Evolutionary conservation across 2,888 invertebrate species (phyloP).

Genomic region (Ennomos quercinarius): DNA sequence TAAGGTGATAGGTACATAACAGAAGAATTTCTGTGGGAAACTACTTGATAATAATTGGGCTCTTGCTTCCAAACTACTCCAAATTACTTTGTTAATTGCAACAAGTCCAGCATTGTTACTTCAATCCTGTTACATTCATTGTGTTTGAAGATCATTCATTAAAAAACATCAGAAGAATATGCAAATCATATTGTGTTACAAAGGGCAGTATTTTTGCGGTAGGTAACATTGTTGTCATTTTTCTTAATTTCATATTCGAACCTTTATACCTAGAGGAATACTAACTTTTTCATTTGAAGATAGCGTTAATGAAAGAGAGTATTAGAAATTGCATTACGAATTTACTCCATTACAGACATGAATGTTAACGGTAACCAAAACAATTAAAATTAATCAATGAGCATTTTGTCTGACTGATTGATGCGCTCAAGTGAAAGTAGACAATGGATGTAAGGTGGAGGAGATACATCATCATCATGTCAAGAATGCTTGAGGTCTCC

Average conservation of each 20-base stretch:
- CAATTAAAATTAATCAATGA: slow-evolving; percentile 33
- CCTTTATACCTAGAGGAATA: too few relatives aligned
- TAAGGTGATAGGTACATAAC: slow-evolving; percentile 33
- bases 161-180: background rate
- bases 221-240: too few relatives aligned
- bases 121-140: slow-evolving; percentile 14
- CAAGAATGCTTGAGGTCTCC: slow-evolving; percentile 23
- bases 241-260: too few relatives aligned
- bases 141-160: slow-evolving; percentile 1
- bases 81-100: slow-evolving; percentile 41
- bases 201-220: too few relatives aligned
- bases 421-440: slow-evolving; percentile 43
- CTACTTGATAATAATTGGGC: slow-evolving; percentile 34
- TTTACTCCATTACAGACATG: slow-evolving; percentile 7
- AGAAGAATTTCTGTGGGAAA: slow-evolving; percentile 43
- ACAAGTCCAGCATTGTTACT: slow-evolving; percentile 17
- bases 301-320: slow-evolving; percentile 12
- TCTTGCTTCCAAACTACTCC: slow-evolving; percentile 37
- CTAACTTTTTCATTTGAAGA: background rate
- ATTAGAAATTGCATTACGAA: slow-evolving; percentile 28
- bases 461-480: slow-evolving; percentile 54
- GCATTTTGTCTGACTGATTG: slow-evolving; percentile 24
- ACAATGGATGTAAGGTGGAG: slow-evolving; percentile 47
- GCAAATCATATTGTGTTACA: too few relatives aligned
- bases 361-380: slow-evolving; percentile 18